Conservation (phyloP, 2,113 vertebrate species). For the Gallinago undulata region DNA sequence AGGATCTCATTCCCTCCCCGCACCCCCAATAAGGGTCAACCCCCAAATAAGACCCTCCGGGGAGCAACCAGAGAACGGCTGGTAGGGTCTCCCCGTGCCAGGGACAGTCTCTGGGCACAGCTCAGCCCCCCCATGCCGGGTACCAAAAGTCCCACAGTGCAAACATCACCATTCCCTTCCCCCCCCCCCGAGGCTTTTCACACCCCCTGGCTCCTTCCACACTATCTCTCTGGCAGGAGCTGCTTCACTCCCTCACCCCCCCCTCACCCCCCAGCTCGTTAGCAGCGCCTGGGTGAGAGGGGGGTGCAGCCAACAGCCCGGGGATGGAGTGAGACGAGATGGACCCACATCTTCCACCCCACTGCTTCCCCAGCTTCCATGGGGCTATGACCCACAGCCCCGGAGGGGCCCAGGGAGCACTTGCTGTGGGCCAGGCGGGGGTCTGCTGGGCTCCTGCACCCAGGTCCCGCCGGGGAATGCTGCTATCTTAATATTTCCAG, state of each 20-base stretch:
- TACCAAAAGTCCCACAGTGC: background rate
- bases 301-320: background rate
- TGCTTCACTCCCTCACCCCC: background rate
- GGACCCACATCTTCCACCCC: background rate
- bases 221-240: background rate
- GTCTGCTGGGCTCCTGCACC: background rate
- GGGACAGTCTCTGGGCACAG: background rate
- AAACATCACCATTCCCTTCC: rapidly evolving
- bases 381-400: no score
- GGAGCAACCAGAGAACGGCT: background rate
- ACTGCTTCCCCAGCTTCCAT: background rate
- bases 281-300: background rate
- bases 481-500: background rate
- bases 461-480: background rate
- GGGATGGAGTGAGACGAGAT: background rate
- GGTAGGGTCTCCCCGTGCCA: background rate
- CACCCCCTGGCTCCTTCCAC: rapidly evolving
- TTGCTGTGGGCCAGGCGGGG: rapidly evolving
- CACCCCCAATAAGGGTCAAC: background rate
- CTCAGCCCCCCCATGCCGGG: background rate
- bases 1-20: background rate
- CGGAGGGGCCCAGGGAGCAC: rapidly evolving
- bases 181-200: rapidly evolving
- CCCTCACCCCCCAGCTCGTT: background rate
- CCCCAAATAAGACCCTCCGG: background rate